Evolutionary conservation across 2,797 vertebrate species (phyloP).

Genomic region (Muscicapa striata): DNA sequence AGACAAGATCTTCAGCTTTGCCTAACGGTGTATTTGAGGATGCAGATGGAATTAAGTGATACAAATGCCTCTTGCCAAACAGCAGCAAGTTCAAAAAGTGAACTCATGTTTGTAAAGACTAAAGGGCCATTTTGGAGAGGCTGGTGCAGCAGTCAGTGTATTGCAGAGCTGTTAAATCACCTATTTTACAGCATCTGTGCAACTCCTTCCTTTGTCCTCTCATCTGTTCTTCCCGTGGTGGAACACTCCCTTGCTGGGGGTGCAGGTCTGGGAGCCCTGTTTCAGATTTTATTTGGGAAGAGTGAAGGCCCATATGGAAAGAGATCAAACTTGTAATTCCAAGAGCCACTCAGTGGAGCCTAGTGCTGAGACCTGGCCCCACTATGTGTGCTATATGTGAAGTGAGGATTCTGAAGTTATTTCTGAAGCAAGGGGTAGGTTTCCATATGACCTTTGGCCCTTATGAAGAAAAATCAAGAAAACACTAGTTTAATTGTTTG

Average conservation of each 20-base stretch:
- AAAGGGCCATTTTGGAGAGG: background rate
- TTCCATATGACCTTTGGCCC: background rate
- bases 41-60: background rate
- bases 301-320: background rate
- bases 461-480: background rate
- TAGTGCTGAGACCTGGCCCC: background rate
- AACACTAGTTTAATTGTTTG: background rate
- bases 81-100: background rate
- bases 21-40: background rate
- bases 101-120: background rate
- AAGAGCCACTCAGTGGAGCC: background rate
- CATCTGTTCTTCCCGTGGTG: background rate
- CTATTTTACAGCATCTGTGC: background rate
- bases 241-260: background rate
- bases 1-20: background rate
- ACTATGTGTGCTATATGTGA: accelerated
- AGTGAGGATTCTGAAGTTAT: background rate
- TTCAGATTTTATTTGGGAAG: background rate
- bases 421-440: background rate
- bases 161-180: background rate
- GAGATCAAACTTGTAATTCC: background rate
- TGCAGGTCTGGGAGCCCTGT: background rate
- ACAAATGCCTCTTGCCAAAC: background rate
- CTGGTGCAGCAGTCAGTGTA: background rate
- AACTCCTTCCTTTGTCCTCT: background rate